Evolutionary conservation across 1,140 invertebrate species (phyloP).

Genomic region (Mya arenaria): DNA sequence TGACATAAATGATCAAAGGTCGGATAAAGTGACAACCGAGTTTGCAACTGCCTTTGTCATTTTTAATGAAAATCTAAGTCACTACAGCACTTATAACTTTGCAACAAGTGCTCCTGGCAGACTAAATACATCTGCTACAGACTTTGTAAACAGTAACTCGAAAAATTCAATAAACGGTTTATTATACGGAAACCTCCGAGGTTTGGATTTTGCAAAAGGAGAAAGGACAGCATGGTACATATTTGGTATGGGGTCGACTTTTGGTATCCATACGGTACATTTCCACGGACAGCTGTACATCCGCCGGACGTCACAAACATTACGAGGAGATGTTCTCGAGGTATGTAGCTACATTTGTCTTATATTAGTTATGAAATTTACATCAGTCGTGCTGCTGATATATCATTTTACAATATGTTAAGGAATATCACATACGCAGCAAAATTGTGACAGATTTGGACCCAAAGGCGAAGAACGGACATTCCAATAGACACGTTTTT

Average conservation of each 20-base stretch:
- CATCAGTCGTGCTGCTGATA: too few species aligned
- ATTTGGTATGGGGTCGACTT: constrained; percentile 66
- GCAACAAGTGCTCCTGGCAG: constrained; percentile 57
- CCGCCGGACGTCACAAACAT: constrained; percentile 27
- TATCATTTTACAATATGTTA: too few species aligned
- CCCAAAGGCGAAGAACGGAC: too few species aligned
- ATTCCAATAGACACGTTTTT: too few species aligned
- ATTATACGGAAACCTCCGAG: constrained; percentile 67
- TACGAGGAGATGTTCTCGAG: constrained; percentile 70
- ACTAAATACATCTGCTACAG: neutral
- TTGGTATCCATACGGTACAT: constrained; percentile 73
- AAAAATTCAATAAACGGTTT: constrained; percentile 71
- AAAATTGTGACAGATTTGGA: too few species aligned
- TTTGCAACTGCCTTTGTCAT: constrained; percentile 69
- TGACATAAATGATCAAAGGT: constrained; percentile 22
- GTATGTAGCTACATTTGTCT: too few species aligned
- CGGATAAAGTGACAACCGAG: constrained; percentile 65
- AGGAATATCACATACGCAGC: too few species aligned
- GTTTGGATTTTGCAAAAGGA: constrained; percentile 61
- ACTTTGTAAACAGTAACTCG: constrained; percentile 67
- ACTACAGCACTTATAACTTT: constrained; percentile 70
- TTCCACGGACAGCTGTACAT: constrained; percentile 74
- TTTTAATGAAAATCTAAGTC: constrained; percentile 72
- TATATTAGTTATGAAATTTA: too few species aligned
- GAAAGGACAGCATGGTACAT: constrained; percentile 71